A percentile compares a stretch with the other conserved stretches of the same genome.
phyloP scores from a whole-genome alignment of 2,797 vertebrate genomes.

The Sternotherus odoratus region DNA sequence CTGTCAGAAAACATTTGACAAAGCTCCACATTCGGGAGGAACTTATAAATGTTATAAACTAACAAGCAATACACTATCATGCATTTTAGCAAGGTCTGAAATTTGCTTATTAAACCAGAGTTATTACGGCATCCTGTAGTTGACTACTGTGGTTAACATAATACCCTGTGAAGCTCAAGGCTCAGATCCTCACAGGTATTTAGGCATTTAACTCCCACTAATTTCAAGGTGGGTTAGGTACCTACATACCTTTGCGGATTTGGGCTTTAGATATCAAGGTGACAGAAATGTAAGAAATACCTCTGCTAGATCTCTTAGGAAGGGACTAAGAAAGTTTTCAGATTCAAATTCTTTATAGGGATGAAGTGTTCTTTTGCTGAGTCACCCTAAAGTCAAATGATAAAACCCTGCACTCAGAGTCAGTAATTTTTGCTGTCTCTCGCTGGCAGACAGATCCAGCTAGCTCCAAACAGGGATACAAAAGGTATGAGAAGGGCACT shows the following conservation, averaged over 20 bases:
- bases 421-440: constrained; percentile 5
- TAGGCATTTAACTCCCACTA: background rate
- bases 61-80: constrained; percentile 36
- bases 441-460: constrained; percentile 13
- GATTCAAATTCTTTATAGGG: accelerated
- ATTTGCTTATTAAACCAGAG: constrained; percentile 24
- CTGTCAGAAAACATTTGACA: constrained; percentile 59
- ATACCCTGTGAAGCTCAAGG: background rate
- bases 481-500: background rate
- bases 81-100: constrained; percentile 35
- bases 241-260: background rate
- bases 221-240: background rate
- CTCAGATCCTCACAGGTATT: background rate
- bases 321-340: background rate
- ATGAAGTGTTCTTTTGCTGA: background rate
- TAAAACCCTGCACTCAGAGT: background rate
- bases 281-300: constrained; percentile 15
- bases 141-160: background rate
- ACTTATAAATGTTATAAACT: background rate
- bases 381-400: background rate
- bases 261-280: background rate
- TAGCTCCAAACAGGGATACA: background rate
- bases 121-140: background rate
- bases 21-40: constrained; percentile 27
- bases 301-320: background rate